These are phyloP conservation scores for Anolis carolinensis DNA, from an alignment of 2,113 vertebrate genomes.

Conservation along the genomic window DNA sequence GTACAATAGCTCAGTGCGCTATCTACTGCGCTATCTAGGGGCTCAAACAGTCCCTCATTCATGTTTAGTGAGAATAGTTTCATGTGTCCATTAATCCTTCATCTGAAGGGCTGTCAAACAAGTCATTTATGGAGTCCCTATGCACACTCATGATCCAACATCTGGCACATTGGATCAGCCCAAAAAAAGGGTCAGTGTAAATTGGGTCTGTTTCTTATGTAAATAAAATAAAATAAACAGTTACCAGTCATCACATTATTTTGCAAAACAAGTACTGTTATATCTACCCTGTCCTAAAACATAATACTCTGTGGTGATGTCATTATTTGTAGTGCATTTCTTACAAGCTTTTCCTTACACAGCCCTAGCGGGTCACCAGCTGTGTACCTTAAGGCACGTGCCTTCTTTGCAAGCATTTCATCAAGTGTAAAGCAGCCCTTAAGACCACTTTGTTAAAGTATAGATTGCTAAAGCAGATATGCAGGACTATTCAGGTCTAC, in stretches of 20 bases:
- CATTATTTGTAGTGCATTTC: neutral
- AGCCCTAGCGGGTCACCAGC: neutral
- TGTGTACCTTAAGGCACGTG: neutral
- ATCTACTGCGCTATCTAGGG: too few relatives aligned
- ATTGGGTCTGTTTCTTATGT: neutral
- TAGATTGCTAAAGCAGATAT: constrained; percentile 31
- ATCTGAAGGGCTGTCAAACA: neutral
- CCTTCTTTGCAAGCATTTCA: neutral
- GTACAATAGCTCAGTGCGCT: too few relatives aligned
- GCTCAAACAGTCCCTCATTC: too few relatives aligned
- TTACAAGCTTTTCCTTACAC: neutral
- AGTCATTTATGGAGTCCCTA: neutral
- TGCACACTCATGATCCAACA: too few relatives aligned
- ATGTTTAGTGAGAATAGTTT: too few relatives aligned
- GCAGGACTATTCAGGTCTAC: constrained; percentile 3
- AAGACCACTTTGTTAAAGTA: constrained; percentile 29
- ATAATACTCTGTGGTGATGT: neutral
- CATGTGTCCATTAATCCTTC: neutral
- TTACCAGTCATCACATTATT: too few relatives aligned
- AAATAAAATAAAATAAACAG: too few relatives aligned
- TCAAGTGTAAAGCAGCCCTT: neutral
- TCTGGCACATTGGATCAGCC: too few relatives aligned
- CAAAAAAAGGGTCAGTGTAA: too few relatives aligned
- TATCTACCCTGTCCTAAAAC: neutral
- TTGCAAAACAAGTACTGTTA: too few relatives aligned